Percentiles rank a stretch among this genome's conserved stretches.
These are phyloP conservation scores for Athalia rosae DNA, from an alignment of 2,888 invertebrate species.

Conservation along the genomic window DNA sequence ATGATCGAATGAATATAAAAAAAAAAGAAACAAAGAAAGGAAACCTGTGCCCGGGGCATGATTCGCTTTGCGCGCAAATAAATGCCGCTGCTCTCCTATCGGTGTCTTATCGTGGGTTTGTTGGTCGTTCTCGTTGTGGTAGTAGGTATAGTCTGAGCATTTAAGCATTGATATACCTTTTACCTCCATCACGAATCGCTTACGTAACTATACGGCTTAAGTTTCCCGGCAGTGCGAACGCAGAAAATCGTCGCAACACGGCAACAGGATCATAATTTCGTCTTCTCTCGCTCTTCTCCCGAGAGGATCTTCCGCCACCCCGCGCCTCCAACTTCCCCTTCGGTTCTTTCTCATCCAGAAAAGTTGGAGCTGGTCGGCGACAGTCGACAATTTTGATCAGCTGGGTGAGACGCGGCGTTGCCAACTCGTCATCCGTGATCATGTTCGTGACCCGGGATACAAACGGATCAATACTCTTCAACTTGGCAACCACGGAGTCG, in stretches of 20 bases:
- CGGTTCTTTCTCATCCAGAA: conserved; percentile 5
- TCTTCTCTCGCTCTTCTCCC: background rate
- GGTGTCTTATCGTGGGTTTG: conserved; percentile 10
- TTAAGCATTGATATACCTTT: too few relatives aligned
- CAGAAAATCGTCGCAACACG: too few relatives aligned
- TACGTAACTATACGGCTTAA: too few relatives aligned
- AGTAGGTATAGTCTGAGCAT: too few relatives aligned
- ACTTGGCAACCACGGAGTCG: conserved; percentile 65
- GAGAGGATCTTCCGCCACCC: background rate
- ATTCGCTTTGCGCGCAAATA: background rate
- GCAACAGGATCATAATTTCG: background rate
- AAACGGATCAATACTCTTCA: conserved; percentile 63
- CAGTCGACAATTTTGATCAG: conserved; percentile 58
- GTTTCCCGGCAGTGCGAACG: too few relatives aligned
- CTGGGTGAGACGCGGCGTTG: conserved; percentile 64
- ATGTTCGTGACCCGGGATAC: conserved; percentile 52
- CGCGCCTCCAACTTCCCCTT: background rate
- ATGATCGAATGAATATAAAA: background rate
- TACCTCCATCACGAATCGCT: too few relatives aligned
- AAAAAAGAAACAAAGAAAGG: background rate
- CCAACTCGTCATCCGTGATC: conserved; percentile 50
- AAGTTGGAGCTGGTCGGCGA: conserved; percentile 40
- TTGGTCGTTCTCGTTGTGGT: background rate
- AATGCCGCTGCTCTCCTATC: background rate
- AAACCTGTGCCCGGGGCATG: too few relatives aligned